Base-by-base conservation (phyloP, 92 coral and sea anemone species). In the Umimayanthus chanpuru region DNA sequence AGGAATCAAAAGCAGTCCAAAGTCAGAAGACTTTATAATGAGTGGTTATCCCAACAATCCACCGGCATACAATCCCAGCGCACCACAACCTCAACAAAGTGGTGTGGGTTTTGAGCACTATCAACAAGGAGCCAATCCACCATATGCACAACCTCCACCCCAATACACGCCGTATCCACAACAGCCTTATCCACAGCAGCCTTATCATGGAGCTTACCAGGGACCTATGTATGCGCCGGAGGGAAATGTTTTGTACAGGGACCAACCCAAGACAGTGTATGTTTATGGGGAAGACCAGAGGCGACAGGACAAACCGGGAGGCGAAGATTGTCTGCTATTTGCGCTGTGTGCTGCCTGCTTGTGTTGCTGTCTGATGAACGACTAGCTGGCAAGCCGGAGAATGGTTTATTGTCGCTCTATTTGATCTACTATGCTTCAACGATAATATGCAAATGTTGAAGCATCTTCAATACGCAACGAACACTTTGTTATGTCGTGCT, bases 81-180 rank as follows among this genome's bases (percentile, higher is more conserved):
- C 95, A 23, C 93, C 88, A 28, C 93, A 81, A 47, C 91, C 88
- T 36, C 87, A 80, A 11, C 71, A 83, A 49, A 86, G 86, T 53
- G 92, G 90, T 23, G 89, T 95, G 30, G 98, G 96, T 28, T 95
- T 92, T 83, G 98, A 96, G 64, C 98, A 92, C 14, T 82, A 96
- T 82, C 98, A 96, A 88, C 96, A 95, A 87, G 99, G 98, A 4
- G 92, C 97, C 29, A 98, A 98, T 6, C 96, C 98, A 14, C 95
- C 94, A 12, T 95, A 91, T 56, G 67, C 80, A 50, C 92, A 87
- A 56, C 94, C 89, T 3, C 94, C 94, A 1, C 91, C 93, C 5
- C 88, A 78, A 21, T 90, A 90, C 71, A 86, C 92, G 20, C 93
- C 88, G 2, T 88, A 91, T 73, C 90, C 83, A 73, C 74, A 87